Evolutionary conservation across 2,113 vertebrate species (phyloP).

Genomic region (Ptilonorhynchus violaceus): DNA sequence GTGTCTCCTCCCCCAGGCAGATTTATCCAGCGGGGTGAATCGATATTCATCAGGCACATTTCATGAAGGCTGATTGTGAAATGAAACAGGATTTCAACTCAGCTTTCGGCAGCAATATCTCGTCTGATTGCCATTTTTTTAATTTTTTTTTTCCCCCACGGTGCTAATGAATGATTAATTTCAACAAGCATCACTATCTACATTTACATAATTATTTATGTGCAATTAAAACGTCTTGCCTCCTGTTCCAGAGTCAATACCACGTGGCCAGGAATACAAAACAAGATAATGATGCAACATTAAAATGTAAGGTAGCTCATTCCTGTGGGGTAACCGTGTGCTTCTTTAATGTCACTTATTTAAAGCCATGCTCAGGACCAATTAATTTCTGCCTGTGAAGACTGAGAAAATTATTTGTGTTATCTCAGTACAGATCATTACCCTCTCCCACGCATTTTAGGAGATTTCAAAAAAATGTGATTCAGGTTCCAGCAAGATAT

Average conservation of each 20-base stretch:
- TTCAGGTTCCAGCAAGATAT: neutral
- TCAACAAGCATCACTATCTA: neutral
- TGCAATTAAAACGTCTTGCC: slow-evolving; percentile 7
- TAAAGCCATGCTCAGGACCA: neutral
- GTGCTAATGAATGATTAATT: neutral
- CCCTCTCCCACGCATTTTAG: neutral
- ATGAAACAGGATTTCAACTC: neutral
- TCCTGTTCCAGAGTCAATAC: neutral
- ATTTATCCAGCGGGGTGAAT: neutral
- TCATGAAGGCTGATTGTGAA: neutral
- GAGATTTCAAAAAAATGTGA: neutral
- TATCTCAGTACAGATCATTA: neutral
- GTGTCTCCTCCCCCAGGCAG: neutral
- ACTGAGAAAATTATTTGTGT: neutral
- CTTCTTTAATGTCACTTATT: neutral
- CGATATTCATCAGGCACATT: neutral
- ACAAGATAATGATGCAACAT: neutral
- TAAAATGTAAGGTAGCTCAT: neutral
- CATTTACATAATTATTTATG: slow-evolving; percentile 18
- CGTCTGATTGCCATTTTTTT: neutral
- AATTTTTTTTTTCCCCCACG: neutral
- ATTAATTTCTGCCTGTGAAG: neutral
- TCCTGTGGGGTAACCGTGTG: neutral
- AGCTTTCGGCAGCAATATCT: neutral
- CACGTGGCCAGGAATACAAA: neutral